A percentile compares a stretch with the other conserved stretches of the same genome.
Conservation (phyloP, 2,888 invertebrate species). For the Crepidodera aurea region DNA sequence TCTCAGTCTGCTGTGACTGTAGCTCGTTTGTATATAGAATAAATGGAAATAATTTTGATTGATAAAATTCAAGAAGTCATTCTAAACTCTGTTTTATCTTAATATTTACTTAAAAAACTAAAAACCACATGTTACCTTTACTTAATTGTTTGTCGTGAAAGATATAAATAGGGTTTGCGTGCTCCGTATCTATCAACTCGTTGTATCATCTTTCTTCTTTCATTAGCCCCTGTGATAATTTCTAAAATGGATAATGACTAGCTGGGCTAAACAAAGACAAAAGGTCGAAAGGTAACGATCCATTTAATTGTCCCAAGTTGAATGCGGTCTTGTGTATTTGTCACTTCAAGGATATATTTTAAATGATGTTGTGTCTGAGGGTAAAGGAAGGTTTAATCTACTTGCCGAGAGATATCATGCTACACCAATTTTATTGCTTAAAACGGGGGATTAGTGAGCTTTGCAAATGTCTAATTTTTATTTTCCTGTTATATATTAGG, state of each 20-base stretch:
- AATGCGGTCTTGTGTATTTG: conserved; percentile 3
- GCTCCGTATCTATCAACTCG: not conserved
- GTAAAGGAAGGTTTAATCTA: not conserved
- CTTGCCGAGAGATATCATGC: no score
- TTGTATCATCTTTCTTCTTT: conserved; percentile 6
- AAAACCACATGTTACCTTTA: not conserved
- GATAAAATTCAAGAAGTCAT: no score
- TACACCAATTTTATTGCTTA: no score
- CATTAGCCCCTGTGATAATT: not conserved
- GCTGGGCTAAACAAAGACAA: conserved; percentile 2
- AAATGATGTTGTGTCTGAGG: not conserved
- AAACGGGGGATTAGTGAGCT: no score
- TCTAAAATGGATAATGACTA: conserved; percentile 11
- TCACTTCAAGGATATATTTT: conserved; percentile 6
- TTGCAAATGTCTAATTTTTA: no score
- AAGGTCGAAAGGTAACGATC: conserved; percentile 14
- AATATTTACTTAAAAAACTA: no score
- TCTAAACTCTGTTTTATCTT: no score
- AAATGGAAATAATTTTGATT: no score
- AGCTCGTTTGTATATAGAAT: no score
- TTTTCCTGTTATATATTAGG: no score
- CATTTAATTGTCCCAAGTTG: conserved; percentile 11
- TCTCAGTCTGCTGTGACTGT: no score
- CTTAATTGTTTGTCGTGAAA: not conserved
- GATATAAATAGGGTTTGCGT: conserved; percentile 7